Conservation (phyloP, 1,140 invertebrate genomes). For the Drusus annulatus region DNA sequence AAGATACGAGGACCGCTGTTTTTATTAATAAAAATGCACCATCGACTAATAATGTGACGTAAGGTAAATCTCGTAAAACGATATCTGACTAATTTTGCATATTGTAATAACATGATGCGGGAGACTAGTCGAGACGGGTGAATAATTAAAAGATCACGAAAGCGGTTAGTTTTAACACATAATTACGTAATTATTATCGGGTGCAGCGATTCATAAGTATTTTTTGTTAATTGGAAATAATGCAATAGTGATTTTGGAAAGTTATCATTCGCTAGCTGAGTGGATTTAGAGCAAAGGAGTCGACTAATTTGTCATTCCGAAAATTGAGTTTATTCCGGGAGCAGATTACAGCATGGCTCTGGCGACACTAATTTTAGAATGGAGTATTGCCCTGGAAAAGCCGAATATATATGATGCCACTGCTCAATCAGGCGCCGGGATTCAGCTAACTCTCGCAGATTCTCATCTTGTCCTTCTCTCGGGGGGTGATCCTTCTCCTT, state of each 20-base stretch:
- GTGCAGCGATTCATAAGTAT: background rate
- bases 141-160: too few species aligned
- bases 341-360: constrained; percentile 54
- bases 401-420: constrained; percentile 57
- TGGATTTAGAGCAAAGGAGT: constrained; percentile 41
- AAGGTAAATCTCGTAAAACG: too few species aligned
- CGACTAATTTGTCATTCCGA: constrained; percentile 50
- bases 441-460: constrained; percentile 6
- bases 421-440: constrained; percentile 56
- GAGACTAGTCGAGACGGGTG: too few species aligned
- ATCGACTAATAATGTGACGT: too few species aligned
- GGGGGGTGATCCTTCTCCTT: too few species aligned
- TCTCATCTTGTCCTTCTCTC: background rate
- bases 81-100: too few species aligned
- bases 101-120: too few species aligned
- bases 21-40: too few species aligned
- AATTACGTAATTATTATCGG: constrained; percentile 32
- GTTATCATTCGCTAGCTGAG: background rate
- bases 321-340: constrained; percentile 55
- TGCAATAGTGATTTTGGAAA: background rate
- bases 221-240: background rate
- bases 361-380: constrained; percentile 59
- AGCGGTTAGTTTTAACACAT: background rate
- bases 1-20: too few species aligned
- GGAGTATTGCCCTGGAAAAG: constrained; percentile 58